Evolutionary conservation across 2,797 vertebrate species (phyloP), one percentile per base, ranked within the genome.

Genomic region (Gallirallus australis): DNA sequence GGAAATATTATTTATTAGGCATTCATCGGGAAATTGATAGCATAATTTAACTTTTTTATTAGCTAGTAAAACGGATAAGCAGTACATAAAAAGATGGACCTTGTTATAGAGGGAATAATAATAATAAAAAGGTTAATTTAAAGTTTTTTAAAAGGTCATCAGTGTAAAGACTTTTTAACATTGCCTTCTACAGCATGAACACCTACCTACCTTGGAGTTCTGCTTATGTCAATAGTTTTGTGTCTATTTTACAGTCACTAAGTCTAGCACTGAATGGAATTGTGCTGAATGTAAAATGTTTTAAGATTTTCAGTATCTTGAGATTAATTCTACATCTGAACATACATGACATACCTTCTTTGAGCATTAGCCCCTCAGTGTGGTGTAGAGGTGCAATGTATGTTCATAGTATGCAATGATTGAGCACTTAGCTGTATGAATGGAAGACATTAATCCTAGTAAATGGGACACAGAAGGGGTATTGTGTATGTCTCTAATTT

Each of bases 1-100:
- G 33, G 28, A 90, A 84, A 35, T 84, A 76, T 91, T 94, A 95
- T 96, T 94, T 96, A 96, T 96, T 93, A 94, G 80, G 10, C 66
- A 76, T 93, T 94, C 66, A 82, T 37, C 81, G 66, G 19, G n/a
- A 96, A 96, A 94, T 84, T 96, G 76, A 94, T 95, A 64, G 77
- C 73, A 64, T 88, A 88, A 72, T 94, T 94, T 86, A 84, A 79
- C 47, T 84, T 93, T 45, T 96, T 94, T 96, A 95, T 94, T 95
- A 91, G 39, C 82, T 94, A 95, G 33, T 94, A 96, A 97, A 96
- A 94, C 56, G 86, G 80, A 90, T 94, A 92, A 95, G 81, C 75
- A 94, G 95, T 94, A 71, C 63, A 89, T 96, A 70, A 94, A 96
- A 96, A 91, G 73, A 86, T 93, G 90, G 68, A 90, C 73, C 33